Evolutionary conservation across 2,113 vertebrate species (phyloP), one percentile per base, ranked within the genome.

Genomic region (Vanacampus margaritifer): DNA sequence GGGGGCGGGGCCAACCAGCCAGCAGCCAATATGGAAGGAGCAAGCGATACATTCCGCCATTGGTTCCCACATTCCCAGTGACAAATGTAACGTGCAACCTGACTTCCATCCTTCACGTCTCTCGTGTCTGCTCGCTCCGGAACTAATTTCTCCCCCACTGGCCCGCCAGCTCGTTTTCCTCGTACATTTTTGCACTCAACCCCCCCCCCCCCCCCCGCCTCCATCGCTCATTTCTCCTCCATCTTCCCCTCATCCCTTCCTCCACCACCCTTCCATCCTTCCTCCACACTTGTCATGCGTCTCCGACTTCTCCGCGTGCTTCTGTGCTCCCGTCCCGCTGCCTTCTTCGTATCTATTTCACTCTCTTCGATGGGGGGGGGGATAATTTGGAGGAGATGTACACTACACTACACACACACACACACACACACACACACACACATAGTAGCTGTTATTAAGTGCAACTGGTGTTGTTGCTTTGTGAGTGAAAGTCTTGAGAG

Each of bases 351-450:
- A 85, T 87, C 74, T 75, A 82, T 89, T 81, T 81, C 82, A 57
- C 72, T 73, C 81, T 72, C 78, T 75, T 79, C 83, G 78, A 73
- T 69, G 79, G 81, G 84, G 76, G 80, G 83, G 76, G 54, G 78
- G 63, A 82, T 86, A 84, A 81, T 87, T 87, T 79, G 74, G 77
- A 75, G 80, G 56, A 83, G 83, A 84, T 84, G 6, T 67, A 3
- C 48, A 16, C 63, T 32, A 26, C 58, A 43, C 56, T n/a, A n/a
- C n/a, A n/a, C n/a, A n/a, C n/a, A n/a, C n/a, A n/a, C n/a, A 35
- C 35, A 43, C 56, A 23, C 65, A 66, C 39, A 43, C 43, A 35
- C 17, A 35, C 24, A 17, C 50, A 51, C 48, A 39, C 66, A 32
- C 28, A 11, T 26, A 21, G 72, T 81, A 82, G 71, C 77, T 69